Conservation (phyloP, 1,140 invertebrate genomes). For the Sitophilus oryzae region DNA sequence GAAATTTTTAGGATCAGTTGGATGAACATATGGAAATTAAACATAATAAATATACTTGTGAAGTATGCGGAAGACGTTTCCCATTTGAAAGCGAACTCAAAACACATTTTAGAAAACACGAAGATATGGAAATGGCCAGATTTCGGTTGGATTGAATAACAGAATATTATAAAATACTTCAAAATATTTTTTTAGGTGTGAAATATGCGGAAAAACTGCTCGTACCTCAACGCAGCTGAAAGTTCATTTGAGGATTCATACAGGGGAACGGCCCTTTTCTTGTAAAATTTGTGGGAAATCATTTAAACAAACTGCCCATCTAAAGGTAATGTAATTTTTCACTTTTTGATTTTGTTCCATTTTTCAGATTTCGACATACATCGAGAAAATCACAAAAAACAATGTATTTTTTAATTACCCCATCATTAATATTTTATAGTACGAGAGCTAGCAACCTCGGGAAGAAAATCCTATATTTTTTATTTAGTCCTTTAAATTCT, state of each 20-base stretch:
- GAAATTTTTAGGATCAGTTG: constrained; percentile 11
- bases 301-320: constrained; percentile 54
- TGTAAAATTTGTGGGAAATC: constrained; percentile 65
- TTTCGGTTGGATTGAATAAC: constrained; percentile 2
- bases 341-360: no score
- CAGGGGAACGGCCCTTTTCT: constrained; percentile 68
- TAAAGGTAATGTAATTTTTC: constrained; percentile 12
- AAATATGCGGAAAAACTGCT: constrained; percentile 20
- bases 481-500: no score
- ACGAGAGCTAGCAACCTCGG: no score
- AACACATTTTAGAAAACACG: constrained; percentile 19
- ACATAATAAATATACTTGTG: constrained; percentile 20
- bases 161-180: neutral
- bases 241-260: constrained; percentile 49
- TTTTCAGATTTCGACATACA: no score
- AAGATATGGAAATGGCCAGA: constrained; percentile 15
- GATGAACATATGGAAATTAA: constrained; percentile 16
- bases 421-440: no score
- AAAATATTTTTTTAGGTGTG: constrained; percentile 6
- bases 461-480: no score
- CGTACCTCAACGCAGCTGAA: constrained; percentile 15
- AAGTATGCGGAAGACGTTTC: constrained; percentile 18
- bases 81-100: constrained; percentile 19
- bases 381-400: no score
- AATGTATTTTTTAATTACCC: no score